Base-by-base conservation (phyloP, 2,888 invertebrate species). In the Pherbina coryleti region DNA sequence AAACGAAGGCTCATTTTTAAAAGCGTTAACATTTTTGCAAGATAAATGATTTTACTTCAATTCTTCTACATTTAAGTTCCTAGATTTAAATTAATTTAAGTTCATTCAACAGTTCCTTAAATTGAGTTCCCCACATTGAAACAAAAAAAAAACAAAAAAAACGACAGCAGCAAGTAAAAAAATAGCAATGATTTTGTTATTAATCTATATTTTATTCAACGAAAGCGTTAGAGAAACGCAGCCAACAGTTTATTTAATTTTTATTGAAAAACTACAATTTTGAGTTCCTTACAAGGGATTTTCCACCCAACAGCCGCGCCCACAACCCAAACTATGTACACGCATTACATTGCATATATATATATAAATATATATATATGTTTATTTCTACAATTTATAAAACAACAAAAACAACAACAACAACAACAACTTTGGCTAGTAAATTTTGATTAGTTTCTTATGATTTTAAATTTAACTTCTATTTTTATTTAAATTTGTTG, bases 81-180 rank as follows among this genome's bases (percentile, higher is more conserved):
- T 57, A 25, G 28, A 66, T 17, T 76, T 67, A 66, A 78, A 76
- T 77, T 62, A 82, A 77, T 81, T 80, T 85, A 85, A 85, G 86
- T 85, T 86, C 82, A 84, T 78, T 84, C 84, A 81, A 86, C 86
- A 88, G 88, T 88, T 88, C 88, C 88, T 88, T 85, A 84, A 74
- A 83, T 85, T 88, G 84, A 86, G 88, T 87, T 87, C 85, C 86
- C 88, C 84, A 78, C 77, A 80, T 75, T 31, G 17, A 34, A 51
- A n/a, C n/a, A 79, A 34, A 74, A 71, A 37, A 37, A 74, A 75
- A 19, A 66, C 57, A 64, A 49, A 69, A 51, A 74, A 75, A 44
- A 72, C 37, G 19, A 31, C 31, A 31, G 31, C 31, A 31, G 31
- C 3, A 4, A 31, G 5, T 5, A 5, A 62, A 25, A 51, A 34